Conservation (phyloP, 1,140 invertebrate genomes). For the Euglossa dilemma region DNA sequence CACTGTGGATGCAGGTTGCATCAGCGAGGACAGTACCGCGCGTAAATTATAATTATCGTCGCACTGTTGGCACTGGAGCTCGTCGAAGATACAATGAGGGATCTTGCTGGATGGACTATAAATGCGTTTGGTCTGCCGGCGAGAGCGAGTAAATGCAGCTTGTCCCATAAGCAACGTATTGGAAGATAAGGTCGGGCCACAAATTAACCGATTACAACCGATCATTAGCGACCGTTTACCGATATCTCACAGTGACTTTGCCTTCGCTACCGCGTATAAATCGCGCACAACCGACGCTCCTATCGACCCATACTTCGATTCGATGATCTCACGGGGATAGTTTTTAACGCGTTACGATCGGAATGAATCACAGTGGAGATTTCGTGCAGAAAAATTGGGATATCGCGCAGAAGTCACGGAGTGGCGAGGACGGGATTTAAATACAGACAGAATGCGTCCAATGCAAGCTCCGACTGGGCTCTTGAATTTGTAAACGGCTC, state of each 20-base stretch:
- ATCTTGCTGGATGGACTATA: conserved; percentile 23
- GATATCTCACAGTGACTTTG: conserved; percentile 44
- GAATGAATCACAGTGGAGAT: not conserved
- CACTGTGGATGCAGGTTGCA: not conserved
- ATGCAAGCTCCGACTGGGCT: conserved; percentile 33
- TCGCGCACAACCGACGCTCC: conserved; percentile 24
- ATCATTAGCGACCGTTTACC: conserved; percentile 43
- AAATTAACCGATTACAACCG: conserved; percentile 57
- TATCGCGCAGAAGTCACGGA: conserved; percentile 13
- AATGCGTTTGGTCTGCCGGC: conserved; percentile 26
- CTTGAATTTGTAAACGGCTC: conserved; percentile 61
- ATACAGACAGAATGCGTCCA: conserved; percentile 47
- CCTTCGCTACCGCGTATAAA: conserved; percentile 24
- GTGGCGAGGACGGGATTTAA: conserved; percentile 51
- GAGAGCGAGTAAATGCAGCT: not conserved
- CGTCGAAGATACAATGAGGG: conserved; percentile 27
- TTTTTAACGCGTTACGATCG: not conserved
- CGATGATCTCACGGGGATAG: not conserved
- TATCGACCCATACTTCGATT: not conserved
- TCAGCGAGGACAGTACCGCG: too few species aligned
- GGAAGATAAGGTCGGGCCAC: conserved; percentile 47
- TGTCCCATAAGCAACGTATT: conserved; percentile 6
- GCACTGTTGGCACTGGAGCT: not conserved
- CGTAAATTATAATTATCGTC: conserved; percentile 47
- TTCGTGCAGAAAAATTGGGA: not conserved